Evolutionary conservation across 2,888 invertebrate species (phyloP).

Genomic region (Tenthredo scrophulariae): DNA sequence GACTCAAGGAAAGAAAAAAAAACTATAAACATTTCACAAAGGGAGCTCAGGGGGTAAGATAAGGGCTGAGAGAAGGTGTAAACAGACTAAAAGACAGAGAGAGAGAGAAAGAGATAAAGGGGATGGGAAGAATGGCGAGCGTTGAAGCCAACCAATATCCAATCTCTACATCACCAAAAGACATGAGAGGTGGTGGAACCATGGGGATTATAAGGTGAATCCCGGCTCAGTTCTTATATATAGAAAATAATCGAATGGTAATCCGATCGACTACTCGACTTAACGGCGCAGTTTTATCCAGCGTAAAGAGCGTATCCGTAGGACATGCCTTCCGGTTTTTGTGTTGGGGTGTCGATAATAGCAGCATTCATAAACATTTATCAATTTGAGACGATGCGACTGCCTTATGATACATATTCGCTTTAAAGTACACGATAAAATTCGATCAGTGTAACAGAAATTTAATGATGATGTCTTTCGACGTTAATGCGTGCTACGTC

Average conservation of each 20-base stretch:
- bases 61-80: conserved; percentile 12
- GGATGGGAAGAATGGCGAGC: neutral
- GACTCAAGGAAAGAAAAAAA: conserved; percentile 4
- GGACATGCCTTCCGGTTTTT: neutral
- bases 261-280: conserved; percentile 18
- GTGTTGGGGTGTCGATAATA: neutral
- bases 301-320: neutral
- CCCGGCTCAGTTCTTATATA: neutral
- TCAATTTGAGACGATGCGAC: neutral
- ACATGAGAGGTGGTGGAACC: conserved; percentile 22
- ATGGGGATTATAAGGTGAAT: conserved; percentile 16
- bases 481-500: neutral
- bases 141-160: conserved; percentile 22
- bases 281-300: conserved; percentile 8
- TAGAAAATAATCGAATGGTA: conserved; percentile 30
- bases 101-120: conserved; percentile 2
- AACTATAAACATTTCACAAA: conserved; percentile 27
- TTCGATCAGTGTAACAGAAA: neutral
- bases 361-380: conserved; percentile 32
- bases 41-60: neutral
- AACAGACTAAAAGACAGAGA: neutral
- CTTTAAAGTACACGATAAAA: neutral
- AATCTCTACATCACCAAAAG: conserved; percentile 6
- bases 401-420: neutral
- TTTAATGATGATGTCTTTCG: neutral